A percentile compares a stretch with the other conserved stretches of the same genome.
These are phyloP conservation scores for Papilio dardanus DNA, from an alignment of 1,140 invertebrate genomes.

Conservation along the genomic window DNA sequence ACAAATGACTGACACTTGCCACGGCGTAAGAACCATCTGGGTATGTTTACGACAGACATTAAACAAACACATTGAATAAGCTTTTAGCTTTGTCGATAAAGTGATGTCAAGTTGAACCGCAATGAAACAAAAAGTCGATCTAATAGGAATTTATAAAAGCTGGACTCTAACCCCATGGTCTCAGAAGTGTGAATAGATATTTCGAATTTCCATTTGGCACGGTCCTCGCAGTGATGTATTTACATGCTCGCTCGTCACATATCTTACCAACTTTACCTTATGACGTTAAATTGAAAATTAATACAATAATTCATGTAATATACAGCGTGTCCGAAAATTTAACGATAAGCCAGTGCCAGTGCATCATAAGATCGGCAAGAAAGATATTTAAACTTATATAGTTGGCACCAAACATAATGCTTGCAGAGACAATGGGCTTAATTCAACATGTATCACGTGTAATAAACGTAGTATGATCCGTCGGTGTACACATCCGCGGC, in stretches of 20 bases:
- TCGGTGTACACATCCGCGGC: constrained; percentile 22
- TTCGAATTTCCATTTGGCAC: background rate
- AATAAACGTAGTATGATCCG: constrained; percentile 20
- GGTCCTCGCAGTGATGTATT: no score
- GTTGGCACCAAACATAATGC: constrained; percentile 11
- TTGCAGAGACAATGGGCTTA: constrained; percentile 1
- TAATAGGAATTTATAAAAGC: background rate
- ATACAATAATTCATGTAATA: background rate
- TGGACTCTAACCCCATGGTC: no score
- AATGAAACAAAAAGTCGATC: background rate
- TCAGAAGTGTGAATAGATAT: no score
- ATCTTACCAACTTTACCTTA: background rate
- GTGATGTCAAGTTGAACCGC: background rate
- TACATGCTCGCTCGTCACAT: background rate
- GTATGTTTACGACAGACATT: background rate
- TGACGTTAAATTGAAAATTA: no score
- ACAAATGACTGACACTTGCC: constrained; percentile 10
- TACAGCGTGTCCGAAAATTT: no score
- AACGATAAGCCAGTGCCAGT: no score
- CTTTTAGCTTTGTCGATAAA: background rate
- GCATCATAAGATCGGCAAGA: no score
- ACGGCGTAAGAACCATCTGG: background rate
- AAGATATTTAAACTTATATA: background rate
- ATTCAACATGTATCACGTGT: constrained; percentile 8
- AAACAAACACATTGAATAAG: background rate